Conservation (phyloP, 2,888 invertebrate genomes). For the Latrodectus elegans region DNA sequence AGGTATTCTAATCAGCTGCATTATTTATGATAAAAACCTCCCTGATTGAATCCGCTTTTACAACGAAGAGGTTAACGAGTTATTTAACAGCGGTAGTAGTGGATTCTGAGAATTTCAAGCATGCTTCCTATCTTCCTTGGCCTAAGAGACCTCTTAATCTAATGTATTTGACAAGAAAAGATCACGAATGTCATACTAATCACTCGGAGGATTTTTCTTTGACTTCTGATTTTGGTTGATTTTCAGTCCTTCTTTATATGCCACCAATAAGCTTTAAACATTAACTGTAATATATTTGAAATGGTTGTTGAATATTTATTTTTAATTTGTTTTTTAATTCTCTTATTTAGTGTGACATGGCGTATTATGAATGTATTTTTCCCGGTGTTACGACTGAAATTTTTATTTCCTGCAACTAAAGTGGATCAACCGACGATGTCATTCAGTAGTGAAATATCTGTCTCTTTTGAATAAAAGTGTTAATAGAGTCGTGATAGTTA, state of each 20-base stretch:
- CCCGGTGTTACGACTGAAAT: too few species aligned
- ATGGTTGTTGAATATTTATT: too few species aligned
- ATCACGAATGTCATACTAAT: conserved; percentile 13
- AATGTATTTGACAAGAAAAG: not conserved
- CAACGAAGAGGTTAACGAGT: conserved; percentile 17
- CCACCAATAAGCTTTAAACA: too few species aligned
- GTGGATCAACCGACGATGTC: too few species aligned
- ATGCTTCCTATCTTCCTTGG: conserved; percentile 17
- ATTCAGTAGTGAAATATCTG: too few species aligned
- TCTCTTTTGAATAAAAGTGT: too few species aligned
- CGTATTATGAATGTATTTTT: too few species aligned
- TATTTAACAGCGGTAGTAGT: conserved; percentile 7
- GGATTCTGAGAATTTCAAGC: not conserved
- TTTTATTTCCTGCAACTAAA: too few species aligned
- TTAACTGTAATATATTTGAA: too few species aligned
- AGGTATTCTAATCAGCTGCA: not conserved
- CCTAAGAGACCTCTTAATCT: conserved; percentile 16
- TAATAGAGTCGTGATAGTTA: too few species aligned
- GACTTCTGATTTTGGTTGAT: not conserved
- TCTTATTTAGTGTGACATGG: too few species aligned
- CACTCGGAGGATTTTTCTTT: not conserved
- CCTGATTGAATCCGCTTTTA: not conserved
- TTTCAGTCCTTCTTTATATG: not conserved
- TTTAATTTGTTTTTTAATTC: too few species aligned
- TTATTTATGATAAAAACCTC: not conserved